Base-by-base conservation (phyloP, 2,113 vertebrate species). In the Butorides virescens region DNA sequence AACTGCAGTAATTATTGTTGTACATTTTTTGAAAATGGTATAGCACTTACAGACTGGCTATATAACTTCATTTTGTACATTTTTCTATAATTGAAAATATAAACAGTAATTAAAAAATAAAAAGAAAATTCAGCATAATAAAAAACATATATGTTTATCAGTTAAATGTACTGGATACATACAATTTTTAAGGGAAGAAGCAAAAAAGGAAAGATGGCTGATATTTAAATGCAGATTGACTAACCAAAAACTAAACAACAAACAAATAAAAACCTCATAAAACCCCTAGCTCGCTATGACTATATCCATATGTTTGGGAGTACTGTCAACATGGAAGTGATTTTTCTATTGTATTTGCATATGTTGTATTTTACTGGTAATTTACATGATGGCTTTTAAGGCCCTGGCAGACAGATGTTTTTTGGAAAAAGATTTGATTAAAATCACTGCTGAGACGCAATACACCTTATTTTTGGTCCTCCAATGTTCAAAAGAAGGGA, bases 71-170 rank as follows among this genome's bases (percentile, higher is more conserved):
- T 98, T 98, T 98, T 98, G 98, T 98, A 98, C 98, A 98, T 97
- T 98, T 98, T 98, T 98, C 97, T 98, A 98, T 98, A 98, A 98
- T 97, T 98, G 98, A 98, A 98, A 98, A 98, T 98, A 98, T 98
- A 98, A 98, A 98, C 98, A 98, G 98, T 98, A 98, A 98, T 98
- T 98, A 98, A 98, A 98, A 98, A 98, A 98, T 97, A 98, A 98
- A 98, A 98, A 98, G 97, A 98, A 98, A 98, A 98, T 98, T 98
- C 98, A 98, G 98, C 98, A 91, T 98, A 98, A 98, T 98, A 98
- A 98, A 98, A 98, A 98, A 98, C 98, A 98, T 98, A 98, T 97
- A 96, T 96, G 97, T 98, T 98, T 98, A 98, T 98, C 98, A 98
- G 98, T 98, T 98, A 98, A 98, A 98, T 98, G 98, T 98, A 98